Evolutionary conservation across 2,797 vertebrate species (phyloP).

Genomic region (Epinephelus awoara): DNA sequence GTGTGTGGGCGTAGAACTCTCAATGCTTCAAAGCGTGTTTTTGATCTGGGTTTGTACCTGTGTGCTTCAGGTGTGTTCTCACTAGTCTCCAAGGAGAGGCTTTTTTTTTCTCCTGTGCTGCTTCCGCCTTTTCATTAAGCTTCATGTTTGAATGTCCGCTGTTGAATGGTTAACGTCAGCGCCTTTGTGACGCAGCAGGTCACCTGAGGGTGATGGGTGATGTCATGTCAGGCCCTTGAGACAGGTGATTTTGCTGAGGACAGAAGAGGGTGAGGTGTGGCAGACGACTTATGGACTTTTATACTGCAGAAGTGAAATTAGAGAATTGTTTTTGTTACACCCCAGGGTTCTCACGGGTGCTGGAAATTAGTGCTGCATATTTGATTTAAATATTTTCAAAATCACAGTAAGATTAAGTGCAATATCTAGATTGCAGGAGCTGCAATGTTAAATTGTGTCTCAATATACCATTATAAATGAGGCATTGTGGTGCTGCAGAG

Average conservation of each 20-base stretch:
- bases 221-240: constrained; percentile 41
- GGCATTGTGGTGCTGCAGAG: too few species aligned
- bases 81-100: constrained; percentile 60
- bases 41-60: constrained; percentile 66
- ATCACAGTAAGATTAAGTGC: too few species aligned
- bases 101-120: constrained; percentile 6
- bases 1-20: constrained; percentile 27
- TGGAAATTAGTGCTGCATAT: too few species aligned
- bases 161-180: constrained; percentile 42
- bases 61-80: constrained; percentile 72
- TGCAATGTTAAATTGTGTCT: too few species aligned
- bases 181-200: constrained; percentile 40
- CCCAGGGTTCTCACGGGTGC: too few species aligned
- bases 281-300: not conserved
- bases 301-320: not conserved
- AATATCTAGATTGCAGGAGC: too few species aligned
- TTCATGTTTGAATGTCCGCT: constrained; percentile 16
- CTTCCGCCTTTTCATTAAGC: constrained; percentile 30
- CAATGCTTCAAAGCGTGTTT: constrained; percentile 51
- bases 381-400: too few species aligned
- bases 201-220: constrained; percentile 42
- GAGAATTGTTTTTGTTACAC: not conserved
- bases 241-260: constrained; percentile 27
- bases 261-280: constrained; percentile 39
- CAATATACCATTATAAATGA: too few species aligned